A percentile compares a stretch with the other conserved stretches of the same genome.
phyloP scores from a whole-genome alignment of 2,888 invertebrate genomes.

The Drosophila quinaria region DNA sequence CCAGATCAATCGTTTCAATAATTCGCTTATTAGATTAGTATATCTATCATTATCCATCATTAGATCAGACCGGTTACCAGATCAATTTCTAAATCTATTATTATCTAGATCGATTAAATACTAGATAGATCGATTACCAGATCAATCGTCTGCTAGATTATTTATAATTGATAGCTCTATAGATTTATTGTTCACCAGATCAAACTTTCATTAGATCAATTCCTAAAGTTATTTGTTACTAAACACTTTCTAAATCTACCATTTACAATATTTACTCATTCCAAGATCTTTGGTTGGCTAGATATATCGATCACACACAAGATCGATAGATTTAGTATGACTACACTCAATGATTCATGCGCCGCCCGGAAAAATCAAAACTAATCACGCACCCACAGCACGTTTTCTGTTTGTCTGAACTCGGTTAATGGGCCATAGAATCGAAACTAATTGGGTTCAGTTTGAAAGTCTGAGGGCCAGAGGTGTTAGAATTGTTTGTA shows the following conservation, averaged over 20 bases:
- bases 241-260: background rate
- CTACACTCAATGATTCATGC: conserved; percentile 34
- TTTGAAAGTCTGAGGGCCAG: conserved; percentile 5
- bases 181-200: background rate
- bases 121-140: background rate
- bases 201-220: background rate
- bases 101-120: background rate
- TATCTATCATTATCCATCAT: background rate
- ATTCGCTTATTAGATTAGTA: background rate
- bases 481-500: background rate
- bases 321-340: background rate
- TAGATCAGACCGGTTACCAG: no score
- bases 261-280: background rate
- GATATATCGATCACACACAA: background rate
- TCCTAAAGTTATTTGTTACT: background rate
- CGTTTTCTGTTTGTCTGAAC: conserved; percentile 33
- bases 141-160: background rate
- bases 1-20: background rate
- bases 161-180: background rate
- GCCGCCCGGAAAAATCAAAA: conserved; percentile 1
- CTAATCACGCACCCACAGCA: conserved; percentile 38
- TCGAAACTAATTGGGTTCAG: conserved; percentile 19
- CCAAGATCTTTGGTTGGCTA: background rate
- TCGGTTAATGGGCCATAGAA: conserved; percentile 19
- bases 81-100: background rate